phyloP scores from a whole-genome alignment of 2,888 invertebrate genomes.

The Pristionchus maxplancki region DNA sequence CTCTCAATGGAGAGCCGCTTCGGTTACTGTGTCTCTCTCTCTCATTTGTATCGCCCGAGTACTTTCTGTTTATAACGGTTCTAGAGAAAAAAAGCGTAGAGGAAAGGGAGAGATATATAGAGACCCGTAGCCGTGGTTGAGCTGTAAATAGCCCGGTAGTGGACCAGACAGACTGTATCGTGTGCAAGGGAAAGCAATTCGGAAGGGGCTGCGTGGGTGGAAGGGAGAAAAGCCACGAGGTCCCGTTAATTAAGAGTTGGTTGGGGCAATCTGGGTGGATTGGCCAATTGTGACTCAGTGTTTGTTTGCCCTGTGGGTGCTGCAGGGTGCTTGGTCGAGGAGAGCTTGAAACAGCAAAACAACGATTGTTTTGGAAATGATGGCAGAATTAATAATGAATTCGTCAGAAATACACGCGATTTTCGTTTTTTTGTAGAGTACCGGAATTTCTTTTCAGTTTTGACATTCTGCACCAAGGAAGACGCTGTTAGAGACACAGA shows the following conservation, averaged over 20 bases:
- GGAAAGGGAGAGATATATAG: not conserved
- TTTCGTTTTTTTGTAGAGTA: too few species aligned
- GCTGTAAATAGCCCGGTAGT: not conserved
- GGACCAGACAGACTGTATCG: not conserved
- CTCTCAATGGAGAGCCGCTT: not conserved
- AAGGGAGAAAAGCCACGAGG: not conserved
- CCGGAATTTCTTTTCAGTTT: constrained; percentile 66
- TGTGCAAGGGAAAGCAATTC: not conserved
- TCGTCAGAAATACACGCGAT: too few species aligned
- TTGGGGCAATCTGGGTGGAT: constrained; percentile 5
- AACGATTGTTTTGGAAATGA: not conserved
- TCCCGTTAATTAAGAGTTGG: not conserved
- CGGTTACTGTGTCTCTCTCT: constrained; percentile 10
- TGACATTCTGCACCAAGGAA: constrained; percentile 77
- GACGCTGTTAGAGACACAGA: constrained; percentile 73
- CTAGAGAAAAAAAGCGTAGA: not conserved
- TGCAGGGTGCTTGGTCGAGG: not conserved
- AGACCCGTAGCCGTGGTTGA: not conserved
- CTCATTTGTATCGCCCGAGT: constrained; percentile 31
- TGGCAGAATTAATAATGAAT: too few species aligned
- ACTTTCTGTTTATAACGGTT: constrained; percentile 35
- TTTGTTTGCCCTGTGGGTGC: not conserved
- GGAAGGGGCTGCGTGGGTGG: not conserved
- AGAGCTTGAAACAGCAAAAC: not conserved
- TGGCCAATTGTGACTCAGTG: constrained; percentile 17